phyloP scores from a whole-genome alignment of 2,113 vertebrate species.

The Brienomyrus longianalis region DNA sequence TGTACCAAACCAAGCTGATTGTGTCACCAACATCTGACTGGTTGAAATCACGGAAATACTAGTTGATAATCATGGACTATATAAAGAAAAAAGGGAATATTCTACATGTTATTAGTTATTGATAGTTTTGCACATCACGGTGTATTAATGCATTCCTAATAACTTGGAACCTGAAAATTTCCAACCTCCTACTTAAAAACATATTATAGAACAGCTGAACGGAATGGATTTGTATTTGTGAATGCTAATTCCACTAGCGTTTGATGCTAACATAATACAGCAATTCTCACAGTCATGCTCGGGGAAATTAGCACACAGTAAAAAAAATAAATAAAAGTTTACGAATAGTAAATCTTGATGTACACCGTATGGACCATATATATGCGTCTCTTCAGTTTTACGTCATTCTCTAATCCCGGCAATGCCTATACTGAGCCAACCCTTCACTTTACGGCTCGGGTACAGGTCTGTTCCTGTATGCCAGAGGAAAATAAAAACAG shows the following conservation, averaged over 20 bases:
- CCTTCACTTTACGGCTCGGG: background rate
- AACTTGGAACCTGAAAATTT: background rate
- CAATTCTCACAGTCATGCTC: background rate
- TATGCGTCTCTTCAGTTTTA: background rate
- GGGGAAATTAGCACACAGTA: background rate
- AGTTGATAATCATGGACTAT: background rate
- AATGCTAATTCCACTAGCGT: background rate
- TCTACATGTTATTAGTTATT: background rate
- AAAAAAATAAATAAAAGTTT: background rate
- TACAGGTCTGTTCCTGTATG: background rate
- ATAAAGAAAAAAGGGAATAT: background rate
- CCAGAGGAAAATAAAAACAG: background rate
- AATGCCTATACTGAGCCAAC: background rate
- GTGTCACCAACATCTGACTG: background rate
- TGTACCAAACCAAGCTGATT: background rate
- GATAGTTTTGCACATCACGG: background rate
- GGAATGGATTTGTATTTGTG: no score
- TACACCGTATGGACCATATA: background rate
- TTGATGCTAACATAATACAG: background rate
- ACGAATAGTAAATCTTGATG: background rate
- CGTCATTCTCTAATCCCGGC: background rate
- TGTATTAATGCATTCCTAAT: background rate
- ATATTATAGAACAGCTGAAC: no score
- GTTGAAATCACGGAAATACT: background rate
- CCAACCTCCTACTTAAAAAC: no score